Base-by-base conservation (phyloP, 2,888 invertebrate genomes). In the Torymus texanus region DNA sequence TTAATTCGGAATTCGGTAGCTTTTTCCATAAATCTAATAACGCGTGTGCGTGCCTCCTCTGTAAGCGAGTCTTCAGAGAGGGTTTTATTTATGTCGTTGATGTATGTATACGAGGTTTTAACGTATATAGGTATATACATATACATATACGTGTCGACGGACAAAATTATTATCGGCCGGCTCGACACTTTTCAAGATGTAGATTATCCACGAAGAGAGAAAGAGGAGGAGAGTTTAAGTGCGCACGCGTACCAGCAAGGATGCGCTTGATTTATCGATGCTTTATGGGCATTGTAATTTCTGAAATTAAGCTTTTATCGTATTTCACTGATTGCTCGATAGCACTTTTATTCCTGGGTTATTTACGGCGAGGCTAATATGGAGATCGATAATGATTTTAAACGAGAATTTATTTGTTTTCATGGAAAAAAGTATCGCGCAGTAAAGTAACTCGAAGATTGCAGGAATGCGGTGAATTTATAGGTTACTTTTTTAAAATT, bases 1-100 rank as follows among this genome's bases (percentile, higher is more conserved):
- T 85, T 85, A 85, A 87, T 85, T 85, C 86, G 85, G 84, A 85
- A 86, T 87, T 86, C 86, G 84, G 85, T 86, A 85, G 85, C 85
- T 82, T 81, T 81, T 81, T 81, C 78, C 81, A 78, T 81, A 81
- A 81, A 81, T 81, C 81, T 78, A 81, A 75, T 78, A 75, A 81
- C 72, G 78, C 75, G 78, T 75, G 81, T 72, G 81, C 72, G 58
- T 51, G 77, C 70, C 13, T 29, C 29, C 18, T 67, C 13, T 53
- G 18, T 10, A 24, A 29, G 13, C n/a, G 0, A 59, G 8, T 41
- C 66, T 51, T 10, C 67, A 2, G 12, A 2, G 12, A 1, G 53
- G 21, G 2, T 21, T 58, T 21, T 61, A 61, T 72, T 72, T 61
- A 61, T 14, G 59, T 53, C 24, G 55, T 21, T 29, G 10, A 62